phyloP scores from a whole-genome alignment of 2,113 vertebrate genomes.

The Campylomormyrus tamandua region DNA sequence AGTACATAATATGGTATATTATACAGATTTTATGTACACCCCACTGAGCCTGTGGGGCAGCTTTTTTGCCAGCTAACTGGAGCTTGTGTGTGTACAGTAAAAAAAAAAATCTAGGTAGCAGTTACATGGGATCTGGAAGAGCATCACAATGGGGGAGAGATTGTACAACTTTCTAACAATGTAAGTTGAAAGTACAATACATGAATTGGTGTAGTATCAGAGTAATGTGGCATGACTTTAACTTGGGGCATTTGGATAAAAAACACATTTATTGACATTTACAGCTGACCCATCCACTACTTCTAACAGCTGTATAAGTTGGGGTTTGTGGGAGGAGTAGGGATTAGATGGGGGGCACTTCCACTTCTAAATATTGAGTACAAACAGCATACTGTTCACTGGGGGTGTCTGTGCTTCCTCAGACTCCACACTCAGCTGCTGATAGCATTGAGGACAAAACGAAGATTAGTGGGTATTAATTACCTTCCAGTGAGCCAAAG shows the following conservation, averaged over 20 bases:
- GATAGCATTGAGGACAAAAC: constrained; percentile 16
- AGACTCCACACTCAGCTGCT: constrained; percentile 26
- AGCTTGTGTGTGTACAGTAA: background rate
- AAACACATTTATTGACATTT: background rate
- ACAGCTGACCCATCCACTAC: background rate
- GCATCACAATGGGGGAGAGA: background rate
- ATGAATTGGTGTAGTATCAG: background rate
- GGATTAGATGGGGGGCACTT: background rate
- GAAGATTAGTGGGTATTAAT: constrained; percentile 37
- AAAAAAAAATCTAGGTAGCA: background rate
- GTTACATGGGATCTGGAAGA: background rate
- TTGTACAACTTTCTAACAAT: background rate
- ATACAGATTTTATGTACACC: background rate
- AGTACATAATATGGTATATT: background rate
- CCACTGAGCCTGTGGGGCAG: background rate
- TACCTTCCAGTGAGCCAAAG: constrained; percentile 34
- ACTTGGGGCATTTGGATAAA: background rate
- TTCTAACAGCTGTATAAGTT: background rate
- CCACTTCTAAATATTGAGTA: background rate
- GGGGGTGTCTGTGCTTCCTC: background rate
- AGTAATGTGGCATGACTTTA: background rate
- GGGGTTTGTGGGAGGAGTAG: background rate
- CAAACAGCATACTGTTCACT: background rate
- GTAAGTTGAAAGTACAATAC: background rate
- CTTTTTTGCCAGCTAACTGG: background rate